Base-by-base conservation (phyloP, 2,797 vertebrate species). In the Diplodus sargus region DNA sequence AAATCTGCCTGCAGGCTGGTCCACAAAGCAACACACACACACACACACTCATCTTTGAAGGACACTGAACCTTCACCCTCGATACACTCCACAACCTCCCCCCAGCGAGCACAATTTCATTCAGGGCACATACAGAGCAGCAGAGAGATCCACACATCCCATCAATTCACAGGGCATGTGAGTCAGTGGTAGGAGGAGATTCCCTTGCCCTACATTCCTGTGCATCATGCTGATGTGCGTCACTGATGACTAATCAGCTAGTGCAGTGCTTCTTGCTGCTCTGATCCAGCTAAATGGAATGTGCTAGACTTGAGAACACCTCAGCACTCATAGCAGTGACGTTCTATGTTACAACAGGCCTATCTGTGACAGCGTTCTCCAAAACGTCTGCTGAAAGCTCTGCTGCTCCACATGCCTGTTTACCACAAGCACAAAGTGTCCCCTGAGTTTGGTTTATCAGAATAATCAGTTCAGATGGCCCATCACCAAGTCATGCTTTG, bases 121-220 rank as follows among this genome's bases (percentile, higher is more conserved):
- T 57, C 62, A 22, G 49, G 5, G 17, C 49, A 42, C 45, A 43
- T 60, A 70, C 34, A 68, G 22, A 77, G 20, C 45, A 13, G 23
- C 45, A 67, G 60, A 82, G 4, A 80, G 51, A 73, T 57, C 49
- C 74, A 72, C 75, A 69, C 76, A 66, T 64, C 72, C 66, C 76
- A 81, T 85, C 73, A 67, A 51, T 77, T 71, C 47, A 45, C 83
- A 72, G 79, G 61, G 59, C 77, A 77, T 80, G 83, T 76, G 88
- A 92, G 87, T 91, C 90, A 91, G 88, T 49, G 86, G 88, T 90
- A 91, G 93, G 91, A 93, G 91, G 93, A 95, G 92, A 94, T 93
- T 93, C 93, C 93, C 92, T 86, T 92, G 93, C 80, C 93, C 94
- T 95, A 94, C 91, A 95, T 95, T 93, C 90, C 78, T 74, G 87